Conservation (phyloP, 1,140 invertebrate species). For the Drosophila eugracilis region DNA sequence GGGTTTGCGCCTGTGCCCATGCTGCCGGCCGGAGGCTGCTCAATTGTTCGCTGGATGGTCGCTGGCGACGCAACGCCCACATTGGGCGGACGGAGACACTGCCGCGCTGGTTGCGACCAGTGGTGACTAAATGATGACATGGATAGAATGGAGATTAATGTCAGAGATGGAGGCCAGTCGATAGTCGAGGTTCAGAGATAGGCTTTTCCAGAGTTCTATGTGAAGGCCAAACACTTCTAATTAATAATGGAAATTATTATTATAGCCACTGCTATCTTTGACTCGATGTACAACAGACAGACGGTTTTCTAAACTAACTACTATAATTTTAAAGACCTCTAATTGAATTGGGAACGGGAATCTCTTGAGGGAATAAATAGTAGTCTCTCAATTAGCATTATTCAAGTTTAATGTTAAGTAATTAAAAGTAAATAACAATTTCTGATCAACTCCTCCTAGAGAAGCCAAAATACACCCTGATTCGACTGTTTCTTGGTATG, state of each 20-base stretch:
- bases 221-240: not conserved
- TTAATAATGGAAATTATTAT: too few relatives aligned
- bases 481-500: conserved; percentile 7
- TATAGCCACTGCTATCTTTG: too few relatives aligned
- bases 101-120: conserved; percentile 51
- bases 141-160: conserved; percentile 74
- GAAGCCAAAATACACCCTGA: not conserved
- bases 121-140: conserved; percentile 57
- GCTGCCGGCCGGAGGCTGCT: conserved; percentile 34
- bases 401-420: too few relatives aligned
- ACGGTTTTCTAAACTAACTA: too few relatives aligned
- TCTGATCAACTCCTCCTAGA: too few relatives aligned
- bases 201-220: not conserved
- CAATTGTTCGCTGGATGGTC: conserved; percentile 23
- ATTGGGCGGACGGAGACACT: conserved; percentile 25
- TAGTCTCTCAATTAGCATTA: not conserved
- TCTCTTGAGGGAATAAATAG: not conserved
- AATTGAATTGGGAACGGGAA: too few relatives aligned
- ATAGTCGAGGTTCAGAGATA: conserved; percentile 1
- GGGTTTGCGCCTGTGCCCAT: conserved; percentile 30
- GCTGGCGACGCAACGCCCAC: conserved; percentile 33
- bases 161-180: conserved; percentile 60
- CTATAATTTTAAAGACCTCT: too few relatives aligned
- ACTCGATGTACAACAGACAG: too few relatives aligned
- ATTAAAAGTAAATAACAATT: too few relatives aligned